Evolutionary conservation across 2,888 invertebrate species (phyloP), one percentile per base, ranked within the genome.

Genomic region (Protodeltote pygarga): DNA sequence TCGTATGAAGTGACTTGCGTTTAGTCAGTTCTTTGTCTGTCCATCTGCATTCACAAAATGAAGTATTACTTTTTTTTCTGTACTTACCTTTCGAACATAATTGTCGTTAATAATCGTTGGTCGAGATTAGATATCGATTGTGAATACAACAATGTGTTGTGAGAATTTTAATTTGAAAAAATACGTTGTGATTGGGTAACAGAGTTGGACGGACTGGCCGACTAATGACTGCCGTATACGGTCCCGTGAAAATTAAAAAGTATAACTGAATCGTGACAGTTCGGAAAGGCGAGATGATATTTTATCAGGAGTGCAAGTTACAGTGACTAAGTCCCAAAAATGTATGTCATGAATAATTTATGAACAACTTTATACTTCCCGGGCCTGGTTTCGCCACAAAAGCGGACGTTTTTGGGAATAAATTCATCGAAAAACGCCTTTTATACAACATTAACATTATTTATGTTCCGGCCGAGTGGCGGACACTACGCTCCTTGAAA

Each of bases 1-100:
- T 89, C 89, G 90, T 91, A 85, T 90, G 89, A 84, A 87, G 80
- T 92, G 91, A 92, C 91, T 91, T 89, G 90, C 90, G 76, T 77
- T 87, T 84, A 81, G 74, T 55, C 47, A 67, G 65, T 48, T 77
- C 83, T 82, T 89, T 89, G 89, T 88, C 75, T 70, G 81, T 78
- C 69, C 72, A 73, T 78, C 76, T 78, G 78, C 80, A 81, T 85
- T 86, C 81, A 84, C 74, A 80, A 84, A 85, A 79, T 77, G 83
- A 78, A 73, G 79, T 82, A 74, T 83, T 83, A 70, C 77, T 81
- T 83, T 85, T 83, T 83, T 81, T 65, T 47, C 48, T 52, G 41
- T 61, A 74, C 58, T 64, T 53, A 66, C 67, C 73, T 77, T 72
- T 71, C 70, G 73, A 79, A 81, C 73, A 78, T 87, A 87, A 89